A percentile compares a stretch with the other conserved stretches of the same genome.
phyloP scores from a whole-genome alignment of 2,888 invertebrate species.

The Orthosia incerta region DNA sequence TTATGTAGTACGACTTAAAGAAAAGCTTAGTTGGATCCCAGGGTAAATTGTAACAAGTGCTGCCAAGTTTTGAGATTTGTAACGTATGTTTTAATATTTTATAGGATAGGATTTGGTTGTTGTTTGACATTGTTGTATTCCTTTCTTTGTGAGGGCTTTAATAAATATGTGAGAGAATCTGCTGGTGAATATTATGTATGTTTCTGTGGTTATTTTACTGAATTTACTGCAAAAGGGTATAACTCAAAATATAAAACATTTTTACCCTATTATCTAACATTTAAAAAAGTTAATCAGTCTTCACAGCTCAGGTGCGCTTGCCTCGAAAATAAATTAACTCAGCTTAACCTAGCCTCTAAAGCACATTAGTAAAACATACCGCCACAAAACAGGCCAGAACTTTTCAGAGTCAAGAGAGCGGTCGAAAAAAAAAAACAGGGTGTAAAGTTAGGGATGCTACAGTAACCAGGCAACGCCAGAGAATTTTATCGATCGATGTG shows the following conservation, averaged over 20 bases:
- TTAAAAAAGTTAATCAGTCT: slow-evolving; percentile 5
- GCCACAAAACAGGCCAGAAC: slow-evolving; percentile 25
- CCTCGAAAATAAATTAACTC: slow-evolving; percentile 29
- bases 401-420: slow-evolving; percentile 37
- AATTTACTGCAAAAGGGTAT: background rate
- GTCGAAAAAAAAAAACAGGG: slow-evolving; percentile 42
- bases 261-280: too few relatives aligned
- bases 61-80: slow-evolving; percentile 40
- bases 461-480: slow-evolving; percentile 22
- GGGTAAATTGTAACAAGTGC: slow-evolving; percentile 50
- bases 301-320: background rate
- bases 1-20: slow-evolving; percentile 60
- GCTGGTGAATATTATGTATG: background rate
- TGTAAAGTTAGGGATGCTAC: slow-evolving; percentile 41
- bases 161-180: background rate
- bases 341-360: slow-evolving; percentile 10
- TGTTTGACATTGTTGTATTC: slow-evolving; percentile 3
- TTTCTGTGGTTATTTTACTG: background rate
- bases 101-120: slow-evolving; percentile 14
- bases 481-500: slow-evolving; percentile 66
- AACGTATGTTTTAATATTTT: slow-evolving; percentile 28
- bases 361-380: slow-evolving; percentile 34
- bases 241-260: background rate
- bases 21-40: slow-evolving; percentile 47
- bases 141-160: background rate